A percentile compares a stretch with the other conserved stretches of the same genome.
These are phyloP conservation scores for Erannis defoliaria DNA, from an alignment of 2,888 invertebrate genomes.

Conservation along the genomic window DNA sequence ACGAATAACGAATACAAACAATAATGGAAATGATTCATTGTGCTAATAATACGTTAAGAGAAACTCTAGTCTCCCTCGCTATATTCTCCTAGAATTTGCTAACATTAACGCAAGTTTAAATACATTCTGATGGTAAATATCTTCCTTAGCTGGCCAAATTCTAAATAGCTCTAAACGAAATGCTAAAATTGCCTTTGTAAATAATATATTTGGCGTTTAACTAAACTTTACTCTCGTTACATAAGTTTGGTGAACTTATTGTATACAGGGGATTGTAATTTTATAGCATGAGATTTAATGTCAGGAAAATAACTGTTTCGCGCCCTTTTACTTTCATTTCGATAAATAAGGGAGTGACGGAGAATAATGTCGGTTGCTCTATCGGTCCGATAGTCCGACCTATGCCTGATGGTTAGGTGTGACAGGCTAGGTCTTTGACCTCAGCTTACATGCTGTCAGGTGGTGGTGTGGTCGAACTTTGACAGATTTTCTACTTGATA, in stretches of 20 bases:
- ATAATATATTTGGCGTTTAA: slow-evolving; percentile 30
- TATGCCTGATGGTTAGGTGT: no score
- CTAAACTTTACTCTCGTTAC: slow-evolving; percentile 2
- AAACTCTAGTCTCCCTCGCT: slow-evolving; percentile 53
- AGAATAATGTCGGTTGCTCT: no score
- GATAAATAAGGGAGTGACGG: background rate
- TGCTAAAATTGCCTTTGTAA: slow-evolving; percentile 31
- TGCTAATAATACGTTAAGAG: slow-evolving; percentile 78
- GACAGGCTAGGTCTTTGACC: no score
- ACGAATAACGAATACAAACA: slow-evolving; percentile 77
- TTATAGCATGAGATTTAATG: background rate
- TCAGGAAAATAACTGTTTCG: no score
- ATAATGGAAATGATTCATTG: slow-evolving; percentile 75
- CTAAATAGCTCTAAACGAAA: slow-evolving; percentile 44
- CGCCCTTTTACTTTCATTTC: background rate
- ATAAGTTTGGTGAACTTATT: background rate
- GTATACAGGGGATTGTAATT: background rate
- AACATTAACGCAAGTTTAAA: slow-evolving; percentile 55
- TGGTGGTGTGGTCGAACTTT: no score
- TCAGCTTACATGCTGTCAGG: no score
- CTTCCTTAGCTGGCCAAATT: slow-evolving; percentile 39
- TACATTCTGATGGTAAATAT: slow-evolving; percentile 43
- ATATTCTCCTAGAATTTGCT: slow-evolving; percentile 64
- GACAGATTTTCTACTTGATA: no score
- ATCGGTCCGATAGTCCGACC: no score